Percentiles rank a stretch among this genome's conserved stretches.
phyloP scores from a whole-genome alignment of 1,140 invertebrate genomes.

The Brachionus asplanchnoidis region DNA sequence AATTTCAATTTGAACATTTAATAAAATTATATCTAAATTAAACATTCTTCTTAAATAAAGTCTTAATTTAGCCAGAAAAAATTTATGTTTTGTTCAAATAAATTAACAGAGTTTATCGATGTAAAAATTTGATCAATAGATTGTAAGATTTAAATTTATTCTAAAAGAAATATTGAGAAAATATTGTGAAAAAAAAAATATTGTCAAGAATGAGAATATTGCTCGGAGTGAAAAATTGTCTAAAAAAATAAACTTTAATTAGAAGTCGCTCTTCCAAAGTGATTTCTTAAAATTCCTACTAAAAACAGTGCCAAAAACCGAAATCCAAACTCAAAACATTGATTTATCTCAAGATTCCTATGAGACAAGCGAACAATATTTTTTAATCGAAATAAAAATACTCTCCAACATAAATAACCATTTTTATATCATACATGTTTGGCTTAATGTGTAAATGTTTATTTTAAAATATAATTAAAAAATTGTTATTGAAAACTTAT shows the following conservation, averaged over 20 bases:
- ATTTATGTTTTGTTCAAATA: too few relatives aligned
- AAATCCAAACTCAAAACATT: not conserved
- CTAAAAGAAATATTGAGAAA: not conserved
- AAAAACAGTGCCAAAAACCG: not conserved
- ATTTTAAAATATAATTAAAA: conserved; percentile 2
- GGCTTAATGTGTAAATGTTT: conserved; percentile 24
- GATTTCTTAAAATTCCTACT: not conserved
- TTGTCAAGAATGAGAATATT: not conserved
- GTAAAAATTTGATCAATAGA: not conserved
- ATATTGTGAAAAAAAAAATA: not conserved
- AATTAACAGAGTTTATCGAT: too few relatives aligned
- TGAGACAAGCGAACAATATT: not conserved
- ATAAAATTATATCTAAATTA: too few relatives aligned
- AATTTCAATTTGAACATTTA: too few relatives aligned
- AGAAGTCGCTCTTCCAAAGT: not conserved
- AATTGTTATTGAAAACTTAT: conserved; percentile 28
- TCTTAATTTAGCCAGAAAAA: too few relatives aligned
- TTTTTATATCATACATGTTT: not conserved
- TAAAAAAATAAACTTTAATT: not conserved
- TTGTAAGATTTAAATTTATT: not conserved
- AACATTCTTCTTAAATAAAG: too few relatives aligned
- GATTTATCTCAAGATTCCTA: not conserved
- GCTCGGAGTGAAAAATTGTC: not conserved
- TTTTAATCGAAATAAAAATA: conserved; percentile 5
- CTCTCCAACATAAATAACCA: not conserved